These are phyloP conservation scores for Eptesicus fuscus DNA, from an alignment of 2,113 vertebrate species.

Conservation along the genomic window DNA sequence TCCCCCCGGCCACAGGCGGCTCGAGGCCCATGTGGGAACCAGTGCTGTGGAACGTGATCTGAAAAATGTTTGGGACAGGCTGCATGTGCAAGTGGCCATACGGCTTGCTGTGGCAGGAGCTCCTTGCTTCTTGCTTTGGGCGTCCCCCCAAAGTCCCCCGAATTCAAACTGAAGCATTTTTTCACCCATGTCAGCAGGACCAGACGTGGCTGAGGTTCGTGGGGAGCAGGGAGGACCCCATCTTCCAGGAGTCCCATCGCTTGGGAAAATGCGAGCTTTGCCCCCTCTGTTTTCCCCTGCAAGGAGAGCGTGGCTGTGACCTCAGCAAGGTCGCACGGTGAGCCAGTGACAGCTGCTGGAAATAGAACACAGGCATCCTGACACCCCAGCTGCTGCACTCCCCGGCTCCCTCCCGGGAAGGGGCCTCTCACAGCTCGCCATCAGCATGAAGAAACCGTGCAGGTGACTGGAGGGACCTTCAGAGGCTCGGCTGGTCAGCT, in stretches of 20 bases:
- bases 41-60: neutral
- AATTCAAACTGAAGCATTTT: neutral
- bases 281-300: neutral
- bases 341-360: slow-evolving; percentile 39
- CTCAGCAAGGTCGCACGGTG: slow-evolving; percentile 70
- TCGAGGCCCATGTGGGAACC: neutral
- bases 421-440: neutral
- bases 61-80: neutral
- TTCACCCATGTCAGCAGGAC: neutral
- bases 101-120: neutral
- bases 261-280: neutral
- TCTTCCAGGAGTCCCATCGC: neutral
- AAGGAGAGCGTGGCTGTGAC: slow-evolving; percentile 21
- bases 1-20: rapidly evolving
- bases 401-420: rapidly evolving
- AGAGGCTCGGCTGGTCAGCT: neutral
- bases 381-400: slow-evolving; percentile 24
- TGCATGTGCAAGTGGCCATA: neutral
- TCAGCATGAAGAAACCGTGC: neutral
- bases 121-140: neutral
- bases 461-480: neutral
- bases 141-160: neutral
- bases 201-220: rapidly evolving
- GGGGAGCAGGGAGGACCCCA: neutral
- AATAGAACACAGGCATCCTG: slow-evolving; percentile 56